These are phyloP conservation scores for Pluvialis apricaria DNA, from an alignment of 2,113 vertebrate species.

Conservation along the genomic window DNA sequence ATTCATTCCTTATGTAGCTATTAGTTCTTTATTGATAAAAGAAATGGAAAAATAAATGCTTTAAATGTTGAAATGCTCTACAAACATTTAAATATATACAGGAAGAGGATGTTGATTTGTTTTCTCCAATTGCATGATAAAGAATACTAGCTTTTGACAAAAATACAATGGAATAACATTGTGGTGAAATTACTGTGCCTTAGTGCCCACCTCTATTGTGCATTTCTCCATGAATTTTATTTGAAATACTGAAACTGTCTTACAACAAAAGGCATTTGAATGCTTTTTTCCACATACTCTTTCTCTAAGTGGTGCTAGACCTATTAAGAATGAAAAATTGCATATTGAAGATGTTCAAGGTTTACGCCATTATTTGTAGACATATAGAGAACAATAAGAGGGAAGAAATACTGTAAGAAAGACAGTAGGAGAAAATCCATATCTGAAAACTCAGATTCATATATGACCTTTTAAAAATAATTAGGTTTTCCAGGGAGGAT, in stretches of 20 bases:
- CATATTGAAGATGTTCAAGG: neutral
- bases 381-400: neutral
- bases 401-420: neutral
- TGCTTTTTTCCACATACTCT: neutral
- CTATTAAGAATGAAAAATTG: neutral
- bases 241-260: neutral
- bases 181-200: neutral
- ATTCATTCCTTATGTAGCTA: neutral
- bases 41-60: neutral
- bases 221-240: neutral
- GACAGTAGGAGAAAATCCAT: neutral
- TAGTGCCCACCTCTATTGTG: neutral
- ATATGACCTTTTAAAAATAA: neutral
- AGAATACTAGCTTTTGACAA: neutral
- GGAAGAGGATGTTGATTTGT: neutral
- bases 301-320: neutral
- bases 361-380: neutral
- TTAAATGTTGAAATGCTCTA: neutral
- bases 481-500: neutral
- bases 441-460: neutral
- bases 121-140: neutral
- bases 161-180: neutral
- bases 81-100: neutral
- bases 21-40: neutral
- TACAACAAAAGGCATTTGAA: neutral